Conservation (phyloP, 37 sponge, comb jelly and placozoan genomes). For the Spongilla lacustris region DNA sequence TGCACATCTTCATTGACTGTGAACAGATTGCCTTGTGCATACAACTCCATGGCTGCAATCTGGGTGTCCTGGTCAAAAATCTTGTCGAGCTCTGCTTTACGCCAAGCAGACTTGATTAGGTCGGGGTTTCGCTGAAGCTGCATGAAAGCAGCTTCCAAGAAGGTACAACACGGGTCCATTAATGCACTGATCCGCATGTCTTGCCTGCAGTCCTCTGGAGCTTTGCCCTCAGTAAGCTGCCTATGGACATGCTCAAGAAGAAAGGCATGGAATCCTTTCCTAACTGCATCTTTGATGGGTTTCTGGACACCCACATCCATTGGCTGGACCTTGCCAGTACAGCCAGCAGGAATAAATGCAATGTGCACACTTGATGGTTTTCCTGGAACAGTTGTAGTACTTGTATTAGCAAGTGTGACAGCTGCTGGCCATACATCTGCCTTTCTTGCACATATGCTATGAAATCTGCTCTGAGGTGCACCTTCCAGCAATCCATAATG, state of each 20-base stretch:
- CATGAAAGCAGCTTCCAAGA: neutral
- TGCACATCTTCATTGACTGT: neutral
- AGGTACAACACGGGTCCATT: neutral
- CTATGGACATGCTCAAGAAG: neutral
- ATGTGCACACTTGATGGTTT: neutral
- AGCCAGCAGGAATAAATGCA: neutral
- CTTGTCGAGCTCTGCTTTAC: neutral
- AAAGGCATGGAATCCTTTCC: neutral
- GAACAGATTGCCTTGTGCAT: neutral
- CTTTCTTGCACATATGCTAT: neutral
- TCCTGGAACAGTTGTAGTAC: neutral
- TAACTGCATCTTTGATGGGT: neutral
- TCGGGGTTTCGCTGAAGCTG: neutral
- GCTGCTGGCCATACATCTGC: neutral
- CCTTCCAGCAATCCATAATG: neutral
- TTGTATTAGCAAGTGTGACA: neutral
- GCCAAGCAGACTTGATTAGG: neutral
- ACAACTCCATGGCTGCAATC: neutral
- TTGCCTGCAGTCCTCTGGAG: neutral
- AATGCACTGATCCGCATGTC: neutral
- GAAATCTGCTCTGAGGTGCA: neutral
- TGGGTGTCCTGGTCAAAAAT: neutral
- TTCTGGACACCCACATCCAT: neutral
- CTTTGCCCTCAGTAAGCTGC: neutral
- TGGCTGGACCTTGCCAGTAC: neutral